Base-by-base conservation (phyloP, 2,113 vertebrate genomes). In the Ptilonorhynchus violaceus region DNA sequence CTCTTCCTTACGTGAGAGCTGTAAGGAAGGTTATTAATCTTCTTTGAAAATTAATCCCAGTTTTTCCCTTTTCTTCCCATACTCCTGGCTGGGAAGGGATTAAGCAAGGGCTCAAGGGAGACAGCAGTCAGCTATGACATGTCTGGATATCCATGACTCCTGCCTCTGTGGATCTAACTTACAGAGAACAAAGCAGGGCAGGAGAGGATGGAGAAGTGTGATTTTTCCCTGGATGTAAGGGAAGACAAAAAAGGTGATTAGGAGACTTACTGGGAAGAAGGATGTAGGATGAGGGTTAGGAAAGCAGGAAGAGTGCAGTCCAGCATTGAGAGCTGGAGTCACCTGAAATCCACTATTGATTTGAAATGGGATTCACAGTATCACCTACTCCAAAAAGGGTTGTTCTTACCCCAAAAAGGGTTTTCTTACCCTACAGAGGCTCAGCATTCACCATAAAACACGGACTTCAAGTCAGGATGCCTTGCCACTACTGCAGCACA, bases 1-100 rank as follows among this genome's bases (percentile, higher is more conserved):
- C n/a, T n/a, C n/a, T n/a, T n/a, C n/a, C n/a, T n/a, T n/a, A 13
- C 0, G 0, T 0, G 2, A 89, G 55, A 78, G 9, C 23, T 41
- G 15, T 1, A 21, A 5, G 16, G 7, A 52, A 76, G 10, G 33
- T 47, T 41, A 72, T 42, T 41, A 39, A 86, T 20, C 24, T 62
- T 35, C 14, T 60, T 33, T 0, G 56, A 75, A 88, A 68, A 35
- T 44, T 33, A 63, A 87, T 31, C 35, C 33, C 44, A 28, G 8
- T 15, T 64, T 12, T 82, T 52, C 11, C 33, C 28, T 81, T 33
- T 80, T 33, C 35, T 63, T 17, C 25, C 11, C 20, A 11, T 33
- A 22, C 16, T 81, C 18, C 37, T 78, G 44, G 25, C 17, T 93
- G 24, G 52, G 64, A 81, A 68, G 35, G 52, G 41, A 88, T 75